Percentiles rank a stretch among this genome's conserved stretches.
Conservation (phyloP, 1,140 invertebrate species). For the Drosophila ogumai region DNA sequence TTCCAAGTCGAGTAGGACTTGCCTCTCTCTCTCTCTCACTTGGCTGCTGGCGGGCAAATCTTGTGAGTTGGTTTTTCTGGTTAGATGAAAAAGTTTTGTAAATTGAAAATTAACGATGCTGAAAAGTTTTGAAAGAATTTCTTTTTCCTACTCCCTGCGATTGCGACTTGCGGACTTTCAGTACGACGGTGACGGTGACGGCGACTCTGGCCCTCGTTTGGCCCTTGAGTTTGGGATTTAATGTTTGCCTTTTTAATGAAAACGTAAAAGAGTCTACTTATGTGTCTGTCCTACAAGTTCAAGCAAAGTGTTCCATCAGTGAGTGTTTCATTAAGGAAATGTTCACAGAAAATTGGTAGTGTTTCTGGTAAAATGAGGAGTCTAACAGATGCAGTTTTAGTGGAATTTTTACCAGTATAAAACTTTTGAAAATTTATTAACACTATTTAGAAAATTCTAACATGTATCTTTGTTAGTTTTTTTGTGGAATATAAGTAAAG, state of each 20-base stretch:
- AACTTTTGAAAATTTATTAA: too few species aligned
- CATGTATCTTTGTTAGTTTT: background rate
- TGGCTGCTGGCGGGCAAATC: conserved; percentile 30
- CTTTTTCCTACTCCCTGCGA: conserved; percentile 49
- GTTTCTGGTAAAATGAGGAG: background rate
- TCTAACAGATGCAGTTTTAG: background rate
- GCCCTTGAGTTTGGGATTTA: conserved; percentile 42
- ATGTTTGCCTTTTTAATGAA: conserved; percentile 65
- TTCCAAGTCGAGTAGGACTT: conserved; percentile 51
- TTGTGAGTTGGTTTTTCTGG: conserved; percentile 57
- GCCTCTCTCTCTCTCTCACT: background rate
- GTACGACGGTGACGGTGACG: conserved; percentile 23
- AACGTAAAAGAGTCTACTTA: conserved; percentile 45
- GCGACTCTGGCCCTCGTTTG: conserved; percentile 30
- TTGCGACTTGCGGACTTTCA: conserved; percentile 54
- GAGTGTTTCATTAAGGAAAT: background rate
- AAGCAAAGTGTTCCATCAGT: conserved; percentile 21
- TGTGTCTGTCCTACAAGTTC: conserved; percentile 23
- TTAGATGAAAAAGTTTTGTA: conserved; percentile 75
- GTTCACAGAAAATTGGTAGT: conserved; percentile 6
- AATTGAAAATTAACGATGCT: conserved; percentile 81
- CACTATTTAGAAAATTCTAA: background rate
- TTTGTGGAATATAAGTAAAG: too few species aligned
- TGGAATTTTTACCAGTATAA: too few species aligned
- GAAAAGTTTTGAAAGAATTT: conserved; percentile 74